Evolutionary conservation across 2,888 invertebrate genomes (phyloP).

Genomic region (Drosophila rubida): DNA sequence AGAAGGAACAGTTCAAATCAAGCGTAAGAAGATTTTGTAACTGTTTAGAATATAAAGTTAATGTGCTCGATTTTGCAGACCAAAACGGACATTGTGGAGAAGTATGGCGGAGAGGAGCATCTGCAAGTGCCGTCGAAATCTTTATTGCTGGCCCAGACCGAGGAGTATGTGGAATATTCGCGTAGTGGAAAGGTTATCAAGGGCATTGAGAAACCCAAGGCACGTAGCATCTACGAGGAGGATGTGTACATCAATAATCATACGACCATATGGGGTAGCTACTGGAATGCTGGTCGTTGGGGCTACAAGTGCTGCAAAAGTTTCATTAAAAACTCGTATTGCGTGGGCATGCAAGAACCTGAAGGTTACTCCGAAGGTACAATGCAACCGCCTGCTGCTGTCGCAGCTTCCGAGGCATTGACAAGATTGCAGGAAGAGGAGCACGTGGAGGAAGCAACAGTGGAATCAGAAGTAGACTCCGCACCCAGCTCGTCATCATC

Average conservation of each 20-base stretch:
- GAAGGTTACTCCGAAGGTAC: slow-evolving; percentile 59
- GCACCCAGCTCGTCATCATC: slow-evolving; percentile 51
- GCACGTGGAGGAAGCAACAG: slow-evolving; percentile 82
- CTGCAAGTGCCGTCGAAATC: slow-evolving; percentile 94
- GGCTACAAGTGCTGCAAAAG: slow-evolving; percentile 98
- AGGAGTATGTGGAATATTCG: slow-evolving; percentile 98
- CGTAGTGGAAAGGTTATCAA: slow-evolving; percentile 94
- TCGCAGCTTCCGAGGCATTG: slow-evolving; percentile 16
- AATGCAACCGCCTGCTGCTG: slow-evolving; percentile 3
- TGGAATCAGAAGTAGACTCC: slow-evolving; percentile 41
- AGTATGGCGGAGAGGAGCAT: slow-evolving; percentile 98
- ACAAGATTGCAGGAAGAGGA: slow-evolving; percentile 37
- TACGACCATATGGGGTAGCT: slow-evolving; percentile 97
- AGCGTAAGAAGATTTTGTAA: slow-evolving; percentile 63
- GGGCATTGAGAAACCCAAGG: slow-evolving; percentile 94
- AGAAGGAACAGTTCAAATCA: slow-evolving; percentile 95
- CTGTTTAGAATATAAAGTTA: too few species aligned
- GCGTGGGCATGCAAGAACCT: slow-evolving; percentile 75
- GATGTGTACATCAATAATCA: slow-evolving; percentile 97
- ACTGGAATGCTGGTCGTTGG: slow-evolving; percentile 97
- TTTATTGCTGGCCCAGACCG: slow-evolving; percentile 95
- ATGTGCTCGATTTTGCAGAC: slow-evolving; percentile 86
- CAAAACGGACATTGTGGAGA: slow-evolving; percentile 93
- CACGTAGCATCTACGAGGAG: slow-evolving; percentile 96
- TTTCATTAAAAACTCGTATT: slow-evolving; percentile 87